Evolutionary conservation across 1,140 invertebrate species (phyloP), one percentile per base, ranked within the genome.

Genomic region (Trichoplusia ni): DNA sequence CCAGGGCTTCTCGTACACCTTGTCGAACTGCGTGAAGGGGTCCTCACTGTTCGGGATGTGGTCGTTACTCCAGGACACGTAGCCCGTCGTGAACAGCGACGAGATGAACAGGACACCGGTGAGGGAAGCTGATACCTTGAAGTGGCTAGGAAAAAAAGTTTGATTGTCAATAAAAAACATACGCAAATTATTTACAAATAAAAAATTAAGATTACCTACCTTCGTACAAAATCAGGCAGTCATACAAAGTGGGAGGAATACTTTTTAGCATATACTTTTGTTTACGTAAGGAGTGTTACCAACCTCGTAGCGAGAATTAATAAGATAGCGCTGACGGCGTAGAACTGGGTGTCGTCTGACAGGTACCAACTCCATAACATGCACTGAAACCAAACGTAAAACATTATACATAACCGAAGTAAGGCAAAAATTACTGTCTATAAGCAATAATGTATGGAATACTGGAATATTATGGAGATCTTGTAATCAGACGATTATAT

Each of bases 361-460:
- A 97, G 84, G 75, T 97, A 96, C 95, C 96, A 97, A 90, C 95
- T 96, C 95, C 96, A 97, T 18, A 96, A 77, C 95, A 96, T 96
- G 75, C 96, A 97, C 95, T 97, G 86, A 7, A 92, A 92, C 69
- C 54, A 66, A 76, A 77, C 0, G 6, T 16, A n/a, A n/a, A n/a
- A n/a, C n/a, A n/a, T n/a, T n/a, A n/a, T n/a, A n/a, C n/a, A n/a
- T n/a, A n/a, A n/a, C n/a, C n/a, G n/a, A n/a, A n/a, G n/a, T n/a
- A n/a, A n/a, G n/a, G n/a, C n/a, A n/a, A n/a, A n/a, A n/a, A n/a
- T n/a, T n/a, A n/a, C n/a, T n/a, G n/a, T n/a, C n/a, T n/a, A n/a
- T n/a, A n/a, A n/a, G n/a, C n/a, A n/a, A n/a, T n/a, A n/a, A n/a
- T n/a, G n/a, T n/a, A n/a, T n/a, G n/a, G n/a, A n/a, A n/a, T n/a